Base-by-base conservation (phyloP, 2,888 invertebrate species). In the Hirtodrosophila alboralis region DNA sequence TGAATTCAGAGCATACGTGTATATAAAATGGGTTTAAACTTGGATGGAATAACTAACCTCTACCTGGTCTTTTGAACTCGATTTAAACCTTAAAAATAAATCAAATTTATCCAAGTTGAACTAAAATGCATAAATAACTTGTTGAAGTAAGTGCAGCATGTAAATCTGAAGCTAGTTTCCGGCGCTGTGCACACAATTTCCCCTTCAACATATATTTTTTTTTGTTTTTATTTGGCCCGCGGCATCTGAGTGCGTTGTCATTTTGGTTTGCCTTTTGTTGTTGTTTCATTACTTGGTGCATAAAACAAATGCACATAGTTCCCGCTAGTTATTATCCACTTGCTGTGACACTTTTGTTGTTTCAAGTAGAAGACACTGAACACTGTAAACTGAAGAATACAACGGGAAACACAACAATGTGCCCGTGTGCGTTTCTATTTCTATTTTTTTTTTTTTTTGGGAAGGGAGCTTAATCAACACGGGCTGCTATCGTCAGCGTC, bases 251-350 rank as follows among this genome's bases (percentile, higher is more conserved):
- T 53, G 69, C 65, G 72, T 73, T 73, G 72, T 74, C 68, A 79
- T 63, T 76, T 75, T 62, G 57, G 56, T 68, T 51, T 45, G 56
- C 45, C 51, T 61, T 47, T 57, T 67, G 84, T 67, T 80, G 81
- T 77, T 74, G 79, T 74, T 80, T 81, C 84, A 79, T 80, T 79
- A 77, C 65, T 76, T 58, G 57, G 37, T 56, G 84, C 81, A 84
- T 74, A 80, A 79, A 80, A 79, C 84, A 84, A 79, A 79, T 79
- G 79, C 79, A 69, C 66, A 79, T 80, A 79, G 79, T 84, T 84
- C 60, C 68, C 68, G 68, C 64, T 64, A 43, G 68, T 64, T 72
- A 72, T 72, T 68, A 72, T 72, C 68, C 72, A 73, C 73, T 72
- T 73, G 73, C 56, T n/a, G 53, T 51, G 49, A 36, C 71, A 75